Evolutionary conservation across 2,113 vertebrate species (phyloP).

Genomic region (Pyrgilauda ruficollis): DNA sequence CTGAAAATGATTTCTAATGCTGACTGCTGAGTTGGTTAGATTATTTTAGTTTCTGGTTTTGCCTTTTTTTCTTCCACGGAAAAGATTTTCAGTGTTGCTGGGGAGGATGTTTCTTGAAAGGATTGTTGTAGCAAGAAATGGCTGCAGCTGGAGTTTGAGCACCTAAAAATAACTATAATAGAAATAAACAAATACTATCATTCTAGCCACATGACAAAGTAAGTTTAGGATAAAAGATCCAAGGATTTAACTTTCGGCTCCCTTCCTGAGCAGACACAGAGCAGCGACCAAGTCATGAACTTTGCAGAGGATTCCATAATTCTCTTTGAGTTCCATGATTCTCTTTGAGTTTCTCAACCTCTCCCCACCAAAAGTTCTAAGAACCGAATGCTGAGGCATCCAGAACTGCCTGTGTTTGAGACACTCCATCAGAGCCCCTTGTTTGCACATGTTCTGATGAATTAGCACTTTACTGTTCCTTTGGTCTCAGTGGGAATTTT

Average conservation of each 20-base stretch:
- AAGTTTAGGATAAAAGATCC: neutral
- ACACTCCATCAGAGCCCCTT: rapidly evolving
- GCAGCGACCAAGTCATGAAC: neutral
- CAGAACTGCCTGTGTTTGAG: neutral
- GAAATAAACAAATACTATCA: neutral
- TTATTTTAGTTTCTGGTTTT: neutral
- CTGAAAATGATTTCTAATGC: neutral
- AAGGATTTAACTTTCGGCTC: neutral
- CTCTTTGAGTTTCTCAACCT: neutral
- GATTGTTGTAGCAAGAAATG: neutral
- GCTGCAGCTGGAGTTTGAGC: neutral
- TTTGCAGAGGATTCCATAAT: rapidly evolving
- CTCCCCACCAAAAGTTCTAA: neutral
- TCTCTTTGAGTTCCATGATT: neutral
- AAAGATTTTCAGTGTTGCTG: neutral
- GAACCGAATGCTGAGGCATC: neutral
- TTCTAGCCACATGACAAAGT: neutral
- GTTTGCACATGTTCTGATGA: neutral
- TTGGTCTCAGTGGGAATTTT: neutral
- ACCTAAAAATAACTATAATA: constrained; percentile 10
- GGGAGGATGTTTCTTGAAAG: neutral
- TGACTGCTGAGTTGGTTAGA: neutral
- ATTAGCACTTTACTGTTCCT: neutral
- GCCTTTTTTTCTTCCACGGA: rapidly evolving
- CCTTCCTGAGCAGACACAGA: neutral